These are phyloP conservation scores for Leptoclinus maculatus DNA, from an alignment of 2,797 vertebrate species.

Conservation along the genomic window DNA sequence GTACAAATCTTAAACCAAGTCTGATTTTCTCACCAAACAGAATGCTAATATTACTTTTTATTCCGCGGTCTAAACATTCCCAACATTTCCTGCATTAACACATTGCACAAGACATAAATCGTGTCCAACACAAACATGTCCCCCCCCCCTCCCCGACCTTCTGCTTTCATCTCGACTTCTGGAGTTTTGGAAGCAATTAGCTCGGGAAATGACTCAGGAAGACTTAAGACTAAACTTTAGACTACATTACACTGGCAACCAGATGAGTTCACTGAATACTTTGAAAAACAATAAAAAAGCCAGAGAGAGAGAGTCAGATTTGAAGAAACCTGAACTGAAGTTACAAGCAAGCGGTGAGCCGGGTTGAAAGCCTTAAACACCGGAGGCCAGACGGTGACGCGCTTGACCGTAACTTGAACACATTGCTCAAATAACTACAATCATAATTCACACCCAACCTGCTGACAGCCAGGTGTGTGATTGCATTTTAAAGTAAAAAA, in stretches of 20 bases:
- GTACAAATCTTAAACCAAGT: neutral
- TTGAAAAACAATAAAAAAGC: conserved; percentile 22
- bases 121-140: neutral
- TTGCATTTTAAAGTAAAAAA: conserved; percentile 19
- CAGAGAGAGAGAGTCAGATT: neutral
- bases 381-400: conserved; percentile 48
- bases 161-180: neutral
- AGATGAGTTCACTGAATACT: conserved; percentile 13
- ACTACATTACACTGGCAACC: neutral
- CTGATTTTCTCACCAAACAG: neutral
- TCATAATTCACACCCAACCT: conserved; percentile 57
- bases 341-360: neutral
- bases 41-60: neutral
- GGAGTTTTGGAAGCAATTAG: neutral
- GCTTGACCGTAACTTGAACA: conserved; percentile 61
- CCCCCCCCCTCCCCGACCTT: neutral
- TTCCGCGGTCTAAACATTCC: neutral
- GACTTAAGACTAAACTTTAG: neutral
- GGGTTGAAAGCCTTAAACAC: conserved; percentile 42
- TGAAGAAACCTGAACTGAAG: conserved; percentile 5
- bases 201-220: neutral
- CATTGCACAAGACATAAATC: neutral
- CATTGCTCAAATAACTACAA: conserved; percentile 34
- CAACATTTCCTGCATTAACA: neutral
- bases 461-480: conserved; percentile 72